Conservation (phyloP, 2,888 invertebrate species). For the Alcis repandata region DNA sequence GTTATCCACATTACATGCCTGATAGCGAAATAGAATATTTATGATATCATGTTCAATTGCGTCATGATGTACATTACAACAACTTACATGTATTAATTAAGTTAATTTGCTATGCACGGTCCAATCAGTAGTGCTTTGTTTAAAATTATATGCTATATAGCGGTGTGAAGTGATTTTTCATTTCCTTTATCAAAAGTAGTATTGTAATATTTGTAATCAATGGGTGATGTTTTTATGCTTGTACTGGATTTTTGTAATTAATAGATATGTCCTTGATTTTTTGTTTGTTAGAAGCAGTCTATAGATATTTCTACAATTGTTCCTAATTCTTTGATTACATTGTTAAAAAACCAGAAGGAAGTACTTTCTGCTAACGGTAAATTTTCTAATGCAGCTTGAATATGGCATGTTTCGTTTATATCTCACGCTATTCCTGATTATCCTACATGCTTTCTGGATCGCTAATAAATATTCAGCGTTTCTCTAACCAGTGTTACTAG, state of each 20-base stretch:
- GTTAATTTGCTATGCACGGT: conserved; percentile 43
- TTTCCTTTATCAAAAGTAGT: neutral
- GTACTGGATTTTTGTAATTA: neutral
- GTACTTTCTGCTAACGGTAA: neutral
- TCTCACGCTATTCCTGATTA: conserved; percentile 27
- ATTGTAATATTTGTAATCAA: neutral
- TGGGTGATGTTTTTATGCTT: neutral
- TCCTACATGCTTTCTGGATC: conserved; percentile 35
- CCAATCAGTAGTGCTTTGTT: conserved; percentile 19
- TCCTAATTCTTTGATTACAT: neutral
- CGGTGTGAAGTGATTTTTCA: conserved; percentile 1
- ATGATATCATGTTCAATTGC: conserved; percentile 41
- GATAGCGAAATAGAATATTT: conserved; percentile 41
- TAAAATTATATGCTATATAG: conserved; percentile 1
- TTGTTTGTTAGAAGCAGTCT: neutral
- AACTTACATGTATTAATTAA: conserved; percentile 37
- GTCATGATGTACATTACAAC: conserved; percentile 35
- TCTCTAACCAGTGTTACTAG: conserved; percentile 50
- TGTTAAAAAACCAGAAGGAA: too few relatives aligned
- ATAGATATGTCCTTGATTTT: neutral
- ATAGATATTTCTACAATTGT: neutral
- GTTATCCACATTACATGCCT: conserved; percentile 37
- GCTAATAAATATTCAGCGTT: conserved; percentile 46
- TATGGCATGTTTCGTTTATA: conserved; percentile 13
- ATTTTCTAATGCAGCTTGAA: neutral